phyloP scores from a whole-genome alignment of 64 coral and sea anemone species.

The Dendrophyllia cribrosa region DNA sequence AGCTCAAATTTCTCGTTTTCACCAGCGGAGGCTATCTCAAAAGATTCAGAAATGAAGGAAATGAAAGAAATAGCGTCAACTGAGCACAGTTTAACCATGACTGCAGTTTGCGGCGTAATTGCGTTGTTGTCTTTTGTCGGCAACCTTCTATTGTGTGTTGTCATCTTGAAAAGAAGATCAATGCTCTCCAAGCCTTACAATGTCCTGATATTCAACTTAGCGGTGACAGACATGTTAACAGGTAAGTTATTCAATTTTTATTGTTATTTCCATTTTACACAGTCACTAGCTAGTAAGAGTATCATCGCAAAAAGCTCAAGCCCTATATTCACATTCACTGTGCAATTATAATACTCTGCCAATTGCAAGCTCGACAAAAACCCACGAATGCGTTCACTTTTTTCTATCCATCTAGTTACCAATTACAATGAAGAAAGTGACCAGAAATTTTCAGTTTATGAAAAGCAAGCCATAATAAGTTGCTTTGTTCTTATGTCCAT shows the following conservation, averaged over 20 bases:
- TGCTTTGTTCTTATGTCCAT: no score
- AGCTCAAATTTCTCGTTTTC: neutral
- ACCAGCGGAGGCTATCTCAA: neutral
- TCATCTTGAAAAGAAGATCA: conserved; percentile 3
- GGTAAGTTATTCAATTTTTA: neutral
- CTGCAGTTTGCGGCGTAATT: neutral
- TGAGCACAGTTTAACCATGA: neutral
- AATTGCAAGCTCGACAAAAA: no score
- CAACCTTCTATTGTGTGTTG: neutral
- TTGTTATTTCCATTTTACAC: neutral
- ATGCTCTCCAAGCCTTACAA: conserved; percentile 50
- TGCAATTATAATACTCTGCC: no score
- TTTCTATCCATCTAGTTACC: no score
- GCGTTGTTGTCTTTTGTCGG: conserved; percentile 1
- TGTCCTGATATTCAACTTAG: conserved; percentile 21
- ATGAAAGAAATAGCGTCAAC: neutral
- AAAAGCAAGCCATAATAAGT: no score
- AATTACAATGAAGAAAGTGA: no score
- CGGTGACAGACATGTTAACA: conserved; percentile 37
- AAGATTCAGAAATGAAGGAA: neutral
- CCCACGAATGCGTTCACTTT: no score
- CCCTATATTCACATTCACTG: no score
- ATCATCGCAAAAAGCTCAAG: no score
- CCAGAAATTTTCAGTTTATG: no score
- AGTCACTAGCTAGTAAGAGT: no score